Conservation (phyloP, 1,140 invertebrate genomes). For the Manduca sexta region DNA sequence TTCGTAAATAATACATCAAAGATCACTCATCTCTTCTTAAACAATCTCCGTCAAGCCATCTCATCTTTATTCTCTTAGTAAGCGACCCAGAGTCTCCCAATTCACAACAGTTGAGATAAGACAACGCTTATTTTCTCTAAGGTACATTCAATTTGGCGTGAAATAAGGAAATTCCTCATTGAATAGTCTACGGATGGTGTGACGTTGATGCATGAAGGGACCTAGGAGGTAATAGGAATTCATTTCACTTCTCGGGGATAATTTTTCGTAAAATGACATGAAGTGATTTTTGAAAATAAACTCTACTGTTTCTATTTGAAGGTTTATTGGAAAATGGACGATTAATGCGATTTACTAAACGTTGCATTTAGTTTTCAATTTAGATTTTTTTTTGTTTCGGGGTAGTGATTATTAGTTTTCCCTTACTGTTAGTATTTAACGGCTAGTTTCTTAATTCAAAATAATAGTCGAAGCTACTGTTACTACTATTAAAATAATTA, state of each 20-base stretch:
- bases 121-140: background rate
- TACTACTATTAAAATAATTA: too few species aligned
- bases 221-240: background rate
- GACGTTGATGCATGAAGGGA: conserved; percentile 14
- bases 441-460: too few species aligned
- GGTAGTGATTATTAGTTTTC: too few species aligned
- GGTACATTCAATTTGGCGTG: conserved; percentile 12
- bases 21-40: too few species aligned
- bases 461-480: too few species aligned
- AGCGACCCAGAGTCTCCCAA: background rate
- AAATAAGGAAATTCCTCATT: conserved; percentile 19
- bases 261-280: background rate
- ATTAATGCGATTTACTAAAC: too few species aligned
- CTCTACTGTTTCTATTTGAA: background rate
- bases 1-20: too few species aligned
- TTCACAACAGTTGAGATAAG: conserved; percentile 5
- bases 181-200: conserved; percentile 5
- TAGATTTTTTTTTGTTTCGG: too few species aligned
- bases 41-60: too few species aligned
- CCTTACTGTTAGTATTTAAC: too few species aligned
- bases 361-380: too few species aligned
- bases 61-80: background rate
- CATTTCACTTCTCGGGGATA: background rate
- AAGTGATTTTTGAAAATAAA: too few species aligned
- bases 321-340: background rate